Percentiles rank a stretch among this genome's conserved stretches.
phyloP scores from a whole-genome alignment of 2,797 vertebrate species.

The Eulemur coronatus region DNA sequence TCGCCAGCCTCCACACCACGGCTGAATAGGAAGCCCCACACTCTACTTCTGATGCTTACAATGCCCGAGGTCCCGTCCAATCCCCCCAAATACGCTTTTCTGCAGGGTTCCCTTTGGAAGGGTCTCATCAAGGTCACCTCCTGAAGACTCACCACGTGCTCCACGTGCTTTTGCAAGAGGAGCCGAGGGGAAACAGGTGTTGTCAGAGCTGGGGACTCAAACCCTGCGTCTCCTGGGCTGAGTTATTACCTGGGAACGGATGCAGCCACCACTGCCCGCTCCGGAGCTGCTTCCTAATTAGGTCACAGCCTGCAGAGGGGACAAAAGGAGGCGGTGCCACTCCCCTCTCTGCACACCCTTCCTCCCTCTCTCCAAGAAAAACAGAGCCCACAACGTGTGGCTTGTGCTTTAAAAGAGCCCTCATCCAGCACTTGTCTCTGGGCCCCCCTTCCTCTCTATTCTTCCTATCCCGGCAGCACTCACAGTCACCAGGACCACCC shows the following conservation, averaged over 20 bases:
- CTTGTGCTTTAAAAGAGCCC: not conserved
- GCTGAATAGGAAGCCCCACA: fast-evolving
- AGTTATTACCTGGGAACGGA: not conserved
- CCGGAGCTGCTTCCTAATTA: not conserved
- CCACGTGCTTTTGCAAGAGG: not conserved
- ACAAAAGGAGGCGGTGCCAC: fast-evolving
- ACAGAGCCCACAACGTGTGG: fast-evolving
- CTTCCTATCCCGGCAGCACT: not conserved
- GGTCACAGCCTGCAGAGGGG: not conserved
- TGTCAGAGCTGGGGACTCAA: fast-evolving
- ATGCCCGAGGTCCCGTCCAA: fast-evolving
- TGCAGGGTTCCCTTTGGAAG: not conserved
- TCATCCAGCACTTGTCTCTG: fast-evolving
- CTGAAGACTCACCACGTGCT: fast-evolving
- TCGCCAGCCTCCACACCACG: fast-evolving
- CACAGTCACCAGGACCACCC: fast-evolving
- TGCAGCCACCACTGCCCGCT: not conserved
- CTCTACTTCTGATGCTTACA: not conserved
- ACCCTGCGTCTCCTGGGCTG: fast-evolving
- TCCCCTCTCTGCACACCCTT: not conserved
- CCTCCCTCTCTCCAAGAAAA: not conserved
- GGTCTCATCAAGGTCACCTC: not conserved
- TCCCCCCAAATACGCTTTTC: no score
- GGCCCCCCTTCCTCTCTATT: fast-evolving
- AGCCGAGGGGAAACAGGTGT: not conserved